Conservation (phyloP, 2,113 vertebrate species). For the Hirundichthys speculiger region DNA sequence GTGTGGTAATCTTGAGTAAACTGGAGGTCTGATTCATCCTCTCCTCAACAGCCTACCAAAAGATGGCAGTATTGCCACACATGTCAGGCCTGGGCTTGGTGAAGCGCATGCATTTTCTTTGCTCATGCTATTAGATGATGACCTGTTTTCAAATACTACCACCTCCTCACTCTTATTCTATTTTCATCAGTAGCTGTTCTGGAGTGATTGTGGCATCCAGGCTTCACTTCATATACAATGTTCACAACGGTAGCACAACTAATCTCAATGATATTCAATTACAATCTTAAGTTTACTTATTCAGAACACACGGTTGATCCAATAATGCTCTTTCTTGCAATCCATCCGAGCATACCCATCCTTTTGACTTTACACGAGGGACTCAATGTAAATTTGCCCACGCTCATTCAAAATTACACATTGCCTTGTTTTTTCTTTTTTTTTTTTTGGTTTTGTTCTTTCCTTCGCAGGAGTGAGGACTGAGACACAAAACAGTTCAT, state of each 20-base stretch:
- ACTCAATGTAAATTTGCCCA: constrained; percentile 53
- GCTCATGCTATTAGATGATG: constrained; percentile 66
- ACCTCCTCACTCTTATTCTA: constrained; percentile 70
- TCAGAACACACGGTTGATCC: constrained; percentile 61
- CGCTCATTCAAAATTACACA: constrained; percentile 46
- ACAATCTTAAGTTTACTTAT: constrained; percentile 59
- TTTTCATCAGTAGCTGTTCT: constrained; percentile 75
- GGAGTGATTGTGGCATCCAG: constrained; percentile 56
- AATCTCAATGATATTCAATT: constrained; percentile 67
- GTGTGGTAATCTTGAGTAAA: constrained; percentile 15
- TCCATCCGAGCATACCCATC: constrained; percentile 48
- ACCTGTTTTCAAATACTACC: constrained; percentile 74
- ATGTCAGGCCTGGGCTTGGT: constrained; percentile 6
- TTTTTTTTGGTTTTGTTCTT: not conserved
- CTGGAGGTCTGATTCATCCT: constrained; percentile 25
- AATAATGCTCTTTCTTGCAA: constrained; percentile 46
- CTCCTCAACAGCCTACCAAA: constrained; percentile 54
- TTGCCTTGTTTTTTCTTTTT: constrained; percentile 2
- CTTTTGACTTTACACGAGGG: constrained; percentile 65
- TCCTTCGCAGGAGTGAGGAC: constrained; percentile 33
- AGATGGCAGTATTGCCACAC: constrained; percentile 81
- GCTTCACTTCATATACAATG: constrained; percentile 49
- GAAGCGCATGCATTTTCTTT: constrained; percentile 42
- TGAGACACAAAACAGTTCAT: constrained; percentile 37
- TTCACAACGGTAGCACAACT: constrained; percentile 56